Evolutionary conservation across 2,888 invertebrate species (phyloP).

Genomic region (Campoletis raptor): DNA sequence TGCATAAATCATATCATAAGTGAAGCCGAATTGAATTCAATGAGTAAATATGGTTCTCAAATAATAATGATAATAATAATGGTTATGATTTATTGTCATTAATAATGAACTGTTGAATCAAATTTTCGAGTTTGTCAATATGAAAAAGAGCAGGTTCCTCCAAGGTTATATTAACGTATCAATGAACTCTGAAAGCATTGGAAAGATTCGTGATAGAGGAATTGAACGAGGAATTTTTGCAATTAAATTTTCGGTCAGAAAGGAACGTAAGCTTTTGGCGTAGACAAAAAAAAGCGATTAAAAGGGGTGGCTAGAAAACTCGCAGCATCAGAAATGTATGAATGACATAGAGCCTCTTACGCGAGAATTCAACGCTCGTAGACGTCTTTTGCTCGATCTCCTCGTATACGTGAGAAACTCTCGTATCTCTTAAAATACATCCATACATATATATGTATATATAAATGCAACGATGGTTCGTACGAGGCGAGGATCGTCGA

Average conservation of each 20-base stretch:
- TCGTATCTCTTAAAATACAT: slow-evolving; percentile 25
- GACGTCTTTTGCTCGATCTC: slow-evolving; percentile 60
- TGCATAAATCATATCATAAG: slow-evolving; percentile 82
- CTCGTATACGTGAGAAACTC: slow-evolving; percentile 48
- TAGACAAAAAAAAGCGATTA: slow-evolving; percentile 8
- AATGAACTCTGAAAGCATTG: not conserved
- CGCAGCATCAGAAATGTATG: slow-evolving; percentile 57
- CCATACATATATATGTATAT: slow-evolving; percentile 31
- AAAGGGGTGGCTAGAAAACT: slow-evolving; percentile 29
- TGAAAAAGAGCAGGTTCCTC: not conserved
- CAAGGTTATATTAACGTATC: not conserved
- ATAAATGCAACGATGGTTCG: slow-evolving; percentile 33
- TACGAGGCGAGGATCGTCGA: slow-evolving; percentile 54
- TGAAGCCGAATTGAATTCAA: slow-evolving; percentile 84
- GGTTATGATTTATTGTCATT: not conserved
- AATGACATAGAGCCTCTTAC: slow-evolving; percentile 59
- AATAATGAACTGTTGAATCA: not conserved
- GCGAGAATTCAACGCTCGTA: slow-evolving; percentile 64
- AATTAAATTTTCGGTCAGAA: slow-evolving; percentile 46
- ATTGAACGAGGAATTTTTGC: slow-evolving; percentile 30
- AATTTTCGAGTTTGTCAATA: not conserved
- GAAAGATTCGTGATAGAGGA: not conserved
- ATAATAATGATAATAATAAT: slow-evolving; percentile 78
- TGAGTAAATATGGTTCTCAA: slow-evolving; percentile 83
- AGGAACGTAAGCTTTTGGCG: slow-evolving; percentile 4